Percentiles rank a stretch among this genome's conserved stretches.
Conservation (phyloP, 2,797 vertebrate genomes). For the Urophycis tenuis region DNA sequence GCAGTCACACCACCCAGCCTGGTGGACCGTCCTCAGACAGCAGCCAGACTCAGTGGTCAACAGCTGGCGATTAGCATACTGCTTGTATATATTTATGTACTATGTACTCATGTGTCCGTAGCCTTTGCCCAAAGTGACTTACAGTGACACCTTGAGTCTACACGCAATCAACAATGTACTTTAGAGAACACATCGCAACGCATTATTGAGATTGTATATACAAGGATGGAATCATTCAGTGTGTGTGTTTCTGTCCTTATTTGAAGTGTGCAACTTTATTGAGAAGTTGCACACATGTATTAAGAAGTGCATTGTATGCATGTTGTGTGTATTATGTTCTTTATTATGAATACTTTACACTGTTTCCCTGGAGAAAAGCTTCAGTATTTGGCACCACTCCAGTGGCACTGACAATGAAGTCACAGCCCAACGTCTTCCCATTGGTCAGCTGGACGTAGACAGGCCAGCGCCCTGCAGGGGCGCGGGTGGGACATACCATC, state of each 20-base stretch:
- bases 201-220: no score
- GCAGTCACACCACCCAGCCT: background rate
- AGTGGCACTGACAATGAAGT: constrained; percentile 90
- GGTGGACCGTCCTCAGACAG: background rate
- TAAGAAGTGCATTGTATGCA: no score
- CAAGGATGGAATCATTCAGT: no score
- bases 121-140: no score
- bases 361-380: constrained; percentile 83
- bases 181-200: no score
- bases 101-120: no score
- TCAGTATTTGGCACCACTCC: constrained; percentile 84
- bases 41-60: background rate
- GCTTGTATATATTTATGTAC: background rate
- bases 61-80: background rate
- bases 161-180: no score
- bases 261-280: no score
- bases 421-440: constrained; percentile 82
- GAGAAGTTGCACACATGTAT: no score
- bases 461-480: constrained; percentile 75
- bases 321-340: background rate
- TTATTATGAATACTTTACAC: constrained; percentile 60
- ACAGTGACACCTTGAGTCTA: no score
- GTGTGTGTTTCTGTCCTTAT: no score
- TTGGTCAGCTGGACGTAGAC: constrained; percentile 85
- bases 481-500: background rate